These are phyloP conservation scores for Elephas maximus DNA, from an alignment of 2,113 vertebrate species.

Conservation along the genomic window DNA sequence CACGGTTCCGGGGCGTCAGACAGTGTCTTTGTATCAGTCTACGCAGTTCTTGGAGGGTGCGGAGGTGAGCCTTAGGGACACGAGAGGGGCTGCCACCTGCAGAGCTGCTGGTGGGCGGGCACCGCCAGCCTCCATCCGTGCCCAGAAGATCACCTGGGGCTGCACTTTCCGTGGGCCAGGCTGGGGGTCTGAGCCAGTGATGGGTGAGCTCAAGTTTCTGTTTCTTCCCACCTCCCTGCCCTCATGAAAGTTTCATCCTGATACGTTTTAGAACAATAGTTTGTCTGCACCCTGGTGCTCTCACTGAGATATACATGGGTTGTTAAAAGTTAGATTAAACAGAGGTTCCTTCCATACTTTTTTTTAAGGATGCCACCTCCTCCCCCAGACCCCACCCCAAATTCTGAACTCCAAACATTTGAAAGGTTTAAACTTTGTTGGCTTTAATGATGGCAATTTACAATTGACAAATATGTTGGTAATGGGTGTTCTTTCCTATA, in stretches of 20 bases:
- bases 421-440: conserved; percentile 42
- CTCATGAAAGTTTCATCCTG: not conserved
- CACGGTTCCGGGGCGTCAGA: not conserved
- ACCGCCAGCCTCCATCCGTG: fast-evolving
- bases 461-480: conserved; percentile 24
- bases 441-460: conserved; percentile 42
- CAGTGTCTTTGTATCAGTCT: not conserved
- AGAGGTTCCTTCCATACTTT: not conserved
- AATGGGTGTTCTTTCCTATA: conserved; percentile 22
- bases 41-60: not conserved
- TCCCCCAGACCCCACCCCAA: not conserved
- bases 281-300: not conserved
- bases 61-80: not conserved
- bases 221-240: not conserved
- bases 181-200: not conserved
- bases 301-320: not conserved
- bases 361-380: not conserved
- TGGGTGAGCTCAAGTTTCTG: not conserved
- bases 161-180: not conserved
- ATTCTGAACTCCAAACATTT: conserved; percentile 20
- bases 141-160: fast-evolving
- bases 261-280: not conserved
- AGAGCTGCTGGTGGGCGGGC: not conserved
- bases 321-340: not conserved
- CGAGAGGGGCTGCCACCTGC: not conserved